Conservation (phyloP, 2,797 vertebrate species). For the Anas georgica region DNA sequence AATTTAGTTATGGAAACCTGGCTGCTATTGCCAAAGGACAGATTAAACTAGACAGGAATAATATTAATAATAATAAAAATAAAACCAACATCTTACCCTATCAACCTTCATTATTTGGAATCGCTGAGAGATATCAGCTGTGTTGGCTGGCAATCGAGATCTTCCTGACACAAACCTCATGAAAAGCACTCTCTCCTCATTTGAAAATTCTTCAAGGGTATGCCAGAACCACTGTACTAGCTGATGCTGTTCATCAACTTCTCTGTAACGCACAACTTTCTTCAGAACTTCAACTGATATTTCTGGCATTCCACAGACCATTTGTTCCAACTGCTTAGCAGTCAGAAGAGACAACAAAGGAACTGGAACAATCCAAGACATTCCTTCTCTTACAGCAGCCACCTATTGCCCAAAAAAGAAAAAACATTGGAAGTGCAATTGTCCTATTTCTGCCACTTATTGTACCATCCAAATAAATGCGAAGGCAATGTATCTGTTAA, state of each 20-base stretch:
- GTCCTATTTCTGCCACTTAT: background rate
- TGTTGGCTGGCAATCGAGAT: constrained; percentile 84
- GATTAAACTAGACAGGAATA: background rate
- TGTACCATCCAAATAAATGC: background rate
- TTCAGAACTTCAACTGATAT: constrained; percentile 85
- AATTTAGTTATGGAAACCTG: background rate
- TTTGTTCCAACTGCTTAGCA: constrained; percentile 84
- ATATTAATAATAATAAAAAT: background rate
- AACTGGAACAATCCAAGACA: constrained; percentile 86
- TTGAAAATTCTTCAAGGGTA: constrained; percentile 84
- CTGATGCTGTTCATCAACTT: constrained; percentile 85
- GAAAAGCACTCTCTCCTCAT: constrained; percentile 85
- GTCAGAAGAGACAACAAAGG: constrained; percentile 85
- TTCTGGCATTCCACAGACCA: constrained; percentile 87
- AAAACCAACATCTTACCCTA: constrained; percentile 75
- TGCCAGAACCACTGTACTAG: constrained; percentile 87
- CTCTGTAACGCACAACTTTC: constrained; percentile 85
- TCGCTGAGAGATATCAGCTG: constrained; percentile 85
- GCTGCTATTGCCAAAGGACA: background rate
- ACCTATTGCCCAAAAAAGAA: constrained; percentile 69
- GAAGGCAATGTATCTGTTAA: background rate
- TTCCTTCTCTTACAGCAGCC: constrained; percentile 85
- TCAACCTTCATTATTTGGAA: constrained; percentile 89
- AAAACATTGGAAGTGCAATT: background rate
- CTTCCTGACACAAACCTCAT: constrained; percentile 86